Conservation (phyloP, 1,140 invertebrate genomes). For the Hylaeus anthracinus region DNA sequence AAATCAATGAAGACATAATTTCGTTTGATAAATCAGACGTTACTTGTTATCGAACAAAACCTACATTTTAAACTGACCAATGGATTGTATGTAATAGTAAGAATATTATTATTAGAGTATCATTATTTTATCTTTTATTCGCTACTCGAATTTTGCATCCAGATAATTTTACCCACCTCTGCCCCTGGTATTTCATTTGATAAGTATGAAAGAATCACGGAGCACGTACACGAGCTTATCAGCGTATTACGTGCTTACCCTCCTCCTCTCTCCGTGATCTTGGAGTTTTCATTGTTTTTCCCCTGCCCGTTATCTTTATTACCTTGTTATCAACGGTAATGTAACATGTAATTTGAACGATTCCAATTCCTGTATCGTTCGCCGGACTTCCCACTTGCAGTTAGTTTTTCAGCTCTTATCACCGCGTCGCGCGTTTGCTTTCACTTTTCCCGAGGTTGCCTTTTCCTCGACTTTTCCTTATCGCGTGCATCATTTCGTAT, state of each 20-base stretch:
- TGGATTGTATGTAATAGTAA: too few relatives aligned
- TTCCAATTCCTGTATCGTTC: background rate
- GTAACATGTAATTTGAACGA: background rate
- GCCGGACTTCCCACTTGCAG: background rate
- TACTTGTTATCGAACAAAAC: too few relatives aligned
- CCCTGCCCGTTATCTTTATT: conserved; percentile 4
- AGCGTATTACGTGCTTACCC: background rate
- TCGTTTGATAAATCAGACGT: too few relatives aligned
- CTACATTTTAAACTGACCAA: too few relatives aligned
- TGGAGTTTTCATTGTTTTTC: conserved; percentile 5
- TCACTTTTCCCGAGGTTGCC: background rate
- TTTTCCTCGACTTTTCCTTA: background rate
- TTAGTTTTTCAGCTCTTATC: conserved; percentile 7
- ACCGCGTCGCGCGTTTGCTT: background rate
- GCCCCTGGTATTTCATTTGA: too few relatives aligned
- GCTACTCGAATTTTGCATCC: too few relatives aligned
- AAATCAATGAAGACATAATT: too few relatives aligned
- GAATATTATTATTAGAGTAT: too few relatives aligned
- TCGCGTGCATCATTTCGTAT: conserved; percentile 7
- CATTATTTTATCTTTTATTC: too few relatives aligned
- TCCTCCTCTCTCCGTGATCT: background rate
- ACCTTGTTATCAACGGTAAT: background rate
- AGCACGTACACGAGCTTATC: conserved; percentile 13
- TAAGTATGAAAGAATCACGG: background rate
- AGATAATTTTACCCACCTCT: too few relatives aligned